phyloP scores from a whole-genome alignment of 1,140 invertebrate genomes.

The Caenorhabditis tropicalis region DNA sequence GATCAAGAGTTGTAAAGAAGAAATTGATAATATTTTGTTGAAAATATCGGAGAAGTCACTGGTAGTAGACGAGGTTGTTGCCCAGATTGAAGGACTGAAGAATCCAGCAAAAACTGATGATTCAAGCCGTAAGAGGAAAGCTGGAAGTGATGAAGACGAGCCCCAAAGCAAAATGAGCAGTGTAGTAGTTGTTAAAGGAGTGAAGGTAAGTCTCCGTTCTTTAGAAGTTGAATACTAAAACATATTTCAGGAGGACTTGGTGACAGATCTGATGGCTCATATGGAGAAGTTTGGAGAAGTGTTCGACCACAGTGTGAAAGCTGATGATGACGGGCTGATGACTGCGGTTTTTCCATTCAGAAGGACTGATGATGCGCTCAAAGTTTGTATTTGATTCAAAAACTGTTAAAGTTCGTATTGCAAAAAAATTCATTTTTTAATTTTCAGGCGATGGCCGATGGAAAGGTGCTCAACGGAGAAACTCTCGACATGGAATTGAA shows the following conservation, averaged over 20 bases:
- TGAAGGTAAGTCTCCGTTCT: not conserved
- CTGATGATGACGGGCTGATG: conserved; percentile 6
- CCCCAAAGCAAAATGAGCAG: not conserved
- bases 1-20: conserved; percentile 27
- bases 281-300: conserved; percentile 47
- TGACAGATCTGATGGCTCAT: conserved; percentile 39
- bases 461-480: not conserved
- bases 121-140: not conserved
- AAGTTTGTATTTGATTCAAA: not conserved
- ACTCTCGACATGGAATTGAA: not conserved
- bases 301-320: conserved; percentile 32
- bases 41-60: conserved; percentile 21
- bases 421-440: not conserved
- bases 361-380: conserved; percentile 1
- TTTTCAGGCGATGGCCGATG: not conserved
- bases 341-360: conserved; percentile 10
- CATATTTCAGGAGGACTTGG: conserved; percentile 5
- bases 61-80: not conserved
- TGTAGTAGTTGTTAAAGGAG: not conserved
- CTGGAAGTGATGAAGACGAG: not conserved
- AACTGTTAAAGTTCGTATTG: too few species aligned
- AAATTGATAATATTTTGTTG: conserved; percentile 2
- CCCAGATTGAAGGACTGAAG: not conserved
- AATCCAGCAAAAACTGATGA: not conserved
- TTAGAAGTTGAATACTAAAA: not conserved